Base-by-base conservation (phyloP, 1,140 invertebrate genomes). In the Drosophila punjabiensis region DNA sequence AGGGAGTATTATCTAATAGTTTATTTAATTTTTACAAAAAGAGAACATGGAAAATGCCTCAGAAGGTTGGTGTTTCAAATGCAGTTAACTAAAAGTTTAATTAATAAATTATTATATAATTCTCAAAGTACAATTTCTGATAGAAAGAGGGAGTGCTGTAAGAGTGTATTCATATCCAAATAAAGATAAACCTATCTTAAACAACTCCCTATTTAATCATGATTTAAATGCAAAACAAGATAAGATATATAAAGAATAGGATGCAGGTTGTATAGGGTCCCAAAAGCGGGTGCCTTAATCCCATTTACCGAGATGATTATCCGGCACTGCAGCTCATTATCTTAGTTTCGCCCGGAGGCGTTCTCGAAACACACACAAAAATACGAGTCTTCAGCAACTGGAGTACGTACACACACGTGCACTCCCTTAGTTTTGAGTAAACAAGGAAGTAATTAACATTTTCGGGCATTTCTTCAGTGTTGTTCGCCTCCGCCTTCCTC, bases 361-460 rank as follows among this genome's bases (percentile, higher is more conserved):
- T 53, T 32, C 47, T 45, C 37, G 52, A 67, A 39, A 59, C 18
- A 58, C 16, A 58, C 52, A 69, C 56, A 47, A 28, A 74, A 52
- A 73, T 63, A 35, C 58, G 13, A 66, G 52, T 32, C 14, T 35
- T 47, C 5, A 20, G 37, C 30, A 33, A 35, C 35, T 69, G 24
- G 35, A 39, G 64, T 24, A 73, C 68, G 73, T 68, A 71, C 69
- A 73, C 69, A 74, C 71, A 75, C 69, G 71, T 74, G 71, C 71
- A 75, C 71, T 61, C 69, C 33, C 63, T 65, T 56, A 16, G 24
- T 24, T 75, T 56, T 76, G 55, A 81, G 74, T 79, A 85, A 88
- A 90, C 79, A 89, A 90, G 85, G 85, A 89, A 89, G 86, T 90
- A 89, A 89, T 89, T 89, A 89, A 89, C 85, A 89, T 89, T 89